phyloP scores from a whole-genome alignment of 2,888 invertebrate genomes.

The Creontiades dilutus region DNA sequence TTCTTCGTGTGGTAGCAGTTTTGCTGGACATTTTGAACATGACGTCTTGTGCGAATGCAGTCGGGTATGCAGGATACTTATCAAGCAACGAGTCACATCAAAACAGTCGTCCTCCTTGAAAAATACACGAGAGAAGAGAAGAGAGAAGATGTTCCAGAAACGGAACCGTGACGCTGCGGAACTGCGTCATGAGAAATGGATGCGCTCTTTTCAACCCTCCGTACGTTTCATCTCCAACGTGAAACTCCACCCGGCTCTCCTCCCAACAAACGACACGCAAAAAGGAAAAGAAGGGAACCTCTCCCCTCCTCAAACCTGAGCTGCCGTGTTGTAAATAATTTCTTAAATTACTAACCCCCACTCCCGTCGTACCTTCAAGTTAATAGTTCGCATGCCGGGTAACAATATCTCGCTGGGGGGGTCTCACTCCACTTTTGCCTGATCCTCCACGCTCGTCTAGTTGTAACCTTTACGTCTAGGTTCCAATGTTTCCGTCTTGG shows the following conservation, averaged over 20 bases:
- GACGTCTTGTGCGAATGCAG: no score
- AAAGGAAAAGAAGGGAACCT: slow-evolving; percentile 2
- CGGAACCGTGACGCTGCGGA: slow-evolving; percentile 9
- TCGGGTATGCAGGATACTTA: no score
- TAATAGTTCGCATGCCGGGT: slow-evolving; percentile 67
- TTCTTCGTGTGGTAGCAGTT: no score
- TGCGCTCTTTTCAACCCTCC: slow-evolving; percentile 35
- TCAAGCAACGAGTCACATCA: background rate
- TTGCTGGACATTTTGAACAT: no score
- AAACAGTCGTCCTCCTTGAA: background rate
- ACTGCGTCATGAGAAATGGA: slow-evolving; percentile 60
- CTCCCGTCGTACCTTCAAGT: slow-evolving; percentile 24
- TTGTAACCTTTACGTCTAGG: slow-evolving; percentile 5
- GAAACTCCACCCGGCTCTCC: background rate
- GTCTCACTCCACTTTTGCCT: slow-evolving; percentile 2
- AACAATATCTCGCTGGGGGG: slow-evolving; percentile 59
- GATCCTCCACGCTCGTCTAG: slow-evolving; percentile 1
- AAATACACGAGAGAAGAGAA: background rate
- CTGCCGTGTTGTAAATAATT: slow-evolving; percentile 68
- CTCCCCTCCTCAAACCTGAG: slow-evolving; percentile 1
- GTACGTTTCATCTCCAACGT: background rate
- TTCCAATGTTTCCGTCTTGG: no score
- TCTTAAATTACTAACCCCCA: slow-evolving; percentile 58
- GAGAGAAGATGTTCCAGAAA: slow-evolving; percentile 23
- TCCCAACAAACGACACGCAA: slow-evolving; percentile 6